Conservation (phyloP, 2,113 vertebrate genomes). For the Hyperopisus bebe region DNA sequence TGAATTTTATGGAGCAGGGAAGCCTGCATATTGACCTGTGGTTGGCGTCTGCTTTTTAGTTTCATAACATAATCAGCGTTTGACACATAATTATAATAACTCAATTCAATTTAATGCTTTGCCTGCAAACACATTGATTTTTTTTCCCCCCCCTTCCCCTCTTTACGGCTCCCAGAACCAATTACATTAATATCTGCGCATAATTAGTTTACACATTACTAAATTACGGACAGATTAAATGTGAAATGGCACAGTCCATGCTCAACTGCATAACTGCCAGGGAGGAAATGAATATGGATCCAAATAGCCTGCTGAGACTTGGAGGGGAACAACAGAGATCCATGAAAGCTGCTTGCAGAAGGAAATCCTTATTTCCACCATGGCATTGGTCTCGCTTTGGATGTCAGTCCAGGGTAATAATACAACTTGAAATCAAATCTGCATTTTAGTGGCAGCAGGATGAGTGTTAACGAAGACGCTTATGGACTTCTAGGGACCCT, state of each 20-base stretch:
- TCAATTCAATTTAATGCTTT: slow-evolving; percentile 75
- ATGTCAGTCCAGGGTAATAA: slow-evolving; percentile 54
- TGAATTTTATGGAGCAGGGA: slow-evolving; percentile 60
- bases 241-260: slow-evolving; percentile 98
- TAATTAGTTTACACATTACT: slow-evolving; percentile 99
- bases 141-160: neutral
- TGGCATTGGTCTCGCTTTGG: slow-evolving; percentile 67
- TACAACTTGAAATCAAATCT: slow-evolving; percentile 59
- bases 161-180: slow-evolving; percentile 83
- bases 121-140: slow-evolving; percentile 95
- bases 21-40: slow-evolving; percentile 56
- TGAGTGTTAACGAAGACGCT: slow-evolving; percentile 17
- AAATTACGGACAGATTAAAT: slow-evolving; percentile 99
- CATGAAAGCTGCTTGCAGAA: slow-evolving; percentile 82
- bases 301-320: slow-evolving; percentile 89
- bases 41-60: slow-evolving; percentile 70
- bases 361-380: slow-evolving; percentile 78
- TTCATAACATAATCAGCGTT: slow-evolving; percentile 76
- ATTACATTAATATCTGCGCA: slow-evolving; percentile 98
- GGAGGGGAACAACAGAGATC: slow-evolving; percentile 77
- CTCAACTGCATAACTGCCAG: slow-evolving; percentile 90
- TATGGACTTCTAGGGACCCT: slow-evolving; percentile 22
- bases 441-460: slow-evolving; percentile 55
- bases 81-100: slow-evolving; percentile 80
- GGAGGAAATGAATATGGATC: slow-evolving; percentile 99